Conservation (phyloP, 2,888 invertebrate genomes). For the Tetheella fluctuosa region DNA sequence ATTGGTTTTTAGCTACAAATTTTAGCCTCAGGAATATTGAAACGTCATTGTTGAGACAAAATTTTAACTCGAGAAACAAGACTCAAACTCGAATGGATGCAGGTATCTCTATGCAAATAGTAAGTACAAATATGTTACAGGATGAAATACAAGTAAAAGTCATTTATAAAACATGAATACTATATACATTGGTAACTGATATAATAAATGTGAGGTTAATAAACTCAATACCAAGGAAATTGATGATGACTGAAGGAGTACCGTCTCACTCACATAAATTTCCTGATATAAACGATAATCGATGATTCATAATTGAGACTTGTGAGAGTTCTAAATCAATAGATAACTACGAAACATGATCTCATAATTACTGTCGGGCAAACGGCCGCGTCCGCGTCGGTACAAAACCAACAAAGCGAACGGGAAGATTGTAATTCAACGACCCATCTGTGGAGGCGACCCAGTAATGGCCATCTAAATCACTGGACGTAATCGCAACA, state of each 20-base stretch:
- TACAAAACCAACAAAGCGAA: conserved; percentile 74
- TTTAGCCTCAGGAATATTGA: conserved; percentile 60
- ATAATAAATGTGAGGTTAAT: conserved; percentile 44
- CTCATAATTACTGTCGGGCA: conserved; percentile 74
- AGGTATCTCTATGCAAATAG: too few species aligned
- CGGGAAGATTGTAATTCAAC: conserved; percentile 76
- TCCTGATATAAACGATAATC: conserved; percentile 65
- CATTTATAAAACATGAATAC: not conserved
- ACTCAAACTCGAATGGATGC: not conserved
- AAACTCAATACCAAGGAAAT: conserved; percentile 56
- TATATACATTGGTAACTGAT: not conserved
- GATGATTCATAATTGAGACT: conserved; percentile 78
- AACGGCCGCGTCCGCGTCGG: conserved; percentile 55
- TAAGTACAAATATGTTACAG: not conserved
- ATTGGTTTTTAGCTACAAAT: conserved; percentile 56
- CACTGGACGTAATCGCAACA: conserved; percentile 76
- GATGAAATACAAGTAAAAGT: not conserved
- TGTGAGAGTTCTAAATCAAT: conserved; percentile 76
- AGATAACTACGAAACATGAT: conserved; percentile 79
- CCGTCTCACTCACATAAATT: conserved; percentile 68
- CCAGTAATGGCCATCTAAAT: conserved; percentile 75
- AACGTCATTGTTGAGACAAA: conserved; percentile 40
- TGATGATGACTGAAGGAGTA: conserved; percentile 65
- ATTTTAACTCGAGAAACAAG: not conserved
- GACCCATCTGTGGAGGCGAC: conserved; percentile 73